phyloP scores from a whole-genome alignment of 2,797 vertebrate genomes.

The Oryzias dopingdopingensis region DNA sequence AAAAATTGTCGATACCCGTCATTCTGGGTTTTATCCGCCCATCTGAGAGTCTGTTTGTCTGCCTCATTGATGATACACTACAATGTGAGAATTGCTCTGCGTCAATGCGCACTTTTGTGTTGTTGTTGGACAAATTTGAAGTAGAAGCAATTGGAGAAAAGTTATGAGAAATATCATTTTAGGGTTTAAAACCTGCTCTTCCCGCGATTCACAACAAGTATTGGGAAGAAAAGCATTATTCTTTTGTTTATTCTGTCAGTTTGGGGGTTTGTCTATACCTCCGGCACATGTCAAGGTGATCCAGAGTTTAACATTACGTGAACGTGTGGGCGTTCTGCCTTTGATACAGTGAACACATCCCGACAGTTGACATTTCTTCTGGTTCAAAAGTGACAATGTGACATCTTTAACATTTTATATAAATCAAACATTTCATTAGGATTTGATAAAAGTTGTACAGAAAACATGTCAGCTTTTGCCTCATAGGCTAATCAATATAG shows the following conservation, averaged over 20 bases:
- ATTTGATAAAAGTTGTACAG: constrained; percentile 3
- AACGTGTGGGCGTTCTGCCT: background rate
- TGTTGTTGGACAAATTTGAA: constrained; percentile 6
- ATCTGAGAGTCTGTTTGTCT: constrained; percentile 2
- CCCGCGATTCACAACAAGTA: background rate
- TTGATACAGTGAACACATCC: constrained; percentile 2
- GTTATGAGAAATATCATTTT: constrained; percentile 10
- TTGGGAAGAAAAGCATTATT: background rate
- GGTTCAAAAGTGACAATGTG: constrained; percentile 3
- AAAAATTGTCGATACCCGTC: background rate
- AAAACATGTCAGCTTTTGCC: constrained; percentile 1
- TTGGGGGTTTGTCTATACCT: background rate
- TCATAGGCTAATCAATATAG: background rate
- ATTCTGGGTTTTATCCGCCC: background rate
- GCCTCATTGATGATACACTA: background rate
- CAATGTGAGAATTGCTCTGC: constrained; percentile 5
- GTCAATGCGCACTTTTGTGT: constrained; percentile 23
- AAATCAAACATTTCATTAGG: background rate
- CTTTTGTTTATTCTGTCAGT: background rate
- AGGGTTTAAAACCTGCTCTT: background rate
- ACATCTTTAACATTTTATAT: background rate
- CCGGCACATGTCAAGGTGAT: background rate
- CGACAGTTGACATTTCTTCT: constrained; percentile 2
- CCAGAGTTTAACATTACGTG: constrained; percentile 6
- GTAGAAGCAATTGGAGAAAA: constrained; percentile 1